phyloP scores from a whole-genome alignment of 1,140 invertebrate genomes.

The Lineus longissimus region DNA sequence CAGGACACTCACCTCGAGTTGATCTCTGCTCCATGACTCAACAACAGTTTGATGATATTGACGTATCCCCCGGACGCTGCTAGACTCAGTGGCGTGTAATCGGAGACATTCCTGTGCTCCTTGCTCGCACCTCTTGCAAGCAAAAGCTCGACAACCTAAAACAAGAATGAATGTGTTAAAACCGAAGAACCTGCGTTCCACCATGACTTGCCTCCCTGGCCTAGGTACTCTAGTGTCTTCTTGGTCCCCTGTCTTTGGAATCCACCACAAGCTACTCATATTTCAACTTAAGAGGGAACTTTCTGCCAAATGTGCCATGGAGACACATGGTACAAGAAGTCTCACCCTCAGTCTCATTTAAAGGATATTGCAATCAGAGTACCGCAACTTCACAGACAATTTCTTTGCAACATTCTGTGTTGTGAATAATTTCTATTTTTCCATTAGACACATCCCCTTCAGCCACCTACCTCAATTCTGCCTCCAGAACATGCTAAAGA shows the following conservation, averaged over 20 bases:
- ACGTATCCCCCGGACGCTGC: constrained; percentile 98
- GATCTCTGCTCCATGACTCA: constrained; percentile 93
- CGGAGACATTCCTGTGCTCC: constrained; percentile 98
- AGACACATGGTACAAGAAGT: no score
- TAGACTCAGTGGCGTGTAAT: constrained; percentile 96
- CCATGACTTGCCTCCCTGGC: background rate
- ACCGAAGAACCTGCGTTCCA: background rate
- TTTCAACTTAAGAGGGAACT: no score
- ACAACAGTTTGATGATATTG: constrained; percentile 94
- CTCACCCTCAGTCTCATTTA: no score
- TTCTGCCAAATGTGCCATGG: no score
- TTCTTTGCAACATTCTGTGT: no score
- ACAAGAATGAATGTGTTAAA: constrained; percentile 18
- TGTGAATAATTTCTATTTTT: no score
- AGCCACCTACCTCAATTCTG: constrained; percentile 75
- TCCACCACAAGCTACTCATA: no score
- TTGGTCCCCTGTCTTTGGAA: no score
- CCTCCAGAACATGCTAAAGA: constrained; percentile 97
- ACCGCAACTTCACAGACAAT: no score
- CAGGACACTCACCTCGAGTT: constrained; percentile 69
- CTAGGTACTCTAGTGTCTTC: background rate
- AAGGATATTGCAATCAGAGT: no score
- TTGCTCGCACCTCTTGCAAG: constrained; percentile 86
- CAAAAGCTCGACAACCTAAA: constrained; percentile 86
- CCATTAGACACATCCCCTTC: no score